Percentiles rank a stretch among this genome's conserved stretches.
These are phyloP conservation scores for Eurystomus glaucurus DNA, from an alignment of 2,797 vertebrate genomes.

Conservation along the genomic window DNA sequence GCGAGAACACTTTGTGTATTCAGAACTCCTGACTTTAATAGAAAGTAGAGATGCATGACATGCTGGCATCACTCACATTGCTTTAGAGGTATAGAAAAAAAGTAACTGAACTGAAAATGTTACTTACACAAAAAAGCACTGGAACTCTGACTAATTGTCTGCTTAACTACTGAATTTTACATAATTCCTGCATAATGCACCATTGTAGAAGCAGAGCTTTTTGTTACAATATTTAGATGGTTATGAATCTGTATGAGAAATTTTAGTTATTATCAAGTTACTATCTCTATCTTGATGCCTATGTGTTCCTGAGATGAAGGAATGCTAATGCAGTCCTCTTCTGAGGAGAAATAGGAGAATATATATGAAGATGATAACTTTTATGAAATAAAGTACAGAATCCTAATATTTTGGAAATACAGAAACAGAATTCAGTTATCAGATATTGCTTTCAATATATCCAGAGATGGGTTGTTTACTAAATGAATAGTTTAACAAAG, in stretches of 20 bases:
- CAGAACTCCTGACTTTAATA: not conserved
- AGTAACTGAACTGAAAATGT: not conserved
- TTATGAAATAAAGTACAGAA: not conserved
- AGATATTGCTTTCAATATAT: not conserved
- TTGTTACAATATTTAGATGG: not conserved
- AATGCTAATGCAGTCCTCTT: not conserved
- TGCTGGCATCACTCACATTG: not conserved
- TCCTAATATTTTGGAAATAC: not conserved
- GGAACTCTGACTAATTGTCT: not conserved
- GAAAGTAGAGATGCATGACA: not conserved
- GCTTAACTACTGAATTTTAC: not conserved
- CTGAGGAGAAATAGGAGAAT: not conserved
- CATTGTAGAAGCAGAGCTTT: rapidly evolving
- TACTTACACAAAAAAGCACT: not conserved
- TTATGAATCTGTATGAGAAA: not conserved
- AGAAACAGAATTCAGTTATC: not conserved
- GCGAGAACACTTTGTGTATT: not conserved
- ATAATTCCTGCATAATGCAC: not conserved
- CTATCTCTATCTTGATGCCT: not conserved
- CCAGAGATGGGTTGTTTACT: not conserved
- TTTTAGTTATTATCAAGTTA: not conserved
- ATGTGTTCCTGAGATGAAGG: not conserved
- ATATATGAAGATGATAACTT: not conserved
- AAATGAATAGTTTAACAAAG: not conserved
- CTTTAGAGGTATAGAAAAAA: not conserved